phyloP scores from a whole-genome alignment of 2,113 vertebrate genomes.

The Paradisaea rubra region DNA sequence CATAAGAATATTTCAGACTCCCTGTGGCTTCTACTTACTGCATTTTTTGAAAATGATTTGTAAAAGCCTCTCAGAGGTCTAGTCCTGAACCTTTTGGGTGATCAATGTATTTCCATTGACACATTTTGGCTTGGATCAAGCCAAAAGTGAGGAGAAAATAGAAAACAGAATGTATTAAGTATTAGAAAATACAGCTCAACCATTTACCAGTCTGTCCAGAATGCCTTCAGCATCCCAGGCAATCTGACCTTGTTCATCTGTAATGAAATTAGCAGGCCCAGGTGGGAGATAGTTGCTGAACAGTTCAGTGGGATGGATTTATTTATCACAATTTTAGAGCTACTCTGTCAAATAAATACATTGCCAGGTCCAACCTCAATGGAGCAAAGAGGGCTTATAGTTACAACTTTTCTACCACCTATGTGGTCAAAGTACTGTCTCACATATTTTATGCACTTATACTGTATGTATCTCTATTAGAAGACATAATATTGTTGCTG shows the following conservation, averaged over 20 bases:
- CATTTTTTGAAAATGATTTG: conserved; percentile 34
- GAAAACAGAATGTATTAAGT: not conserved
- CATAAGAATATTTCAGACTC: conserved; percentile 51
- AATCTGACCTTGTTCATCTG: not conserved
- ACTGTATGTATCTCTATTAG: not conserved
- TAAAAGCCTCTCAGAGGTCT: not conserved
- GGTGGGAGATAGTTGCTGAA: not conserved
- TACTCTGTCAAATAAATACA: not conserved
- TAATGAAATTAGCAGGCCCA: conserved; percentile 24
- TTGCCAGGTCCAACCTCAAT: not conserved
- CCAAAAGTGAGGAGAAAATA: not conserved
- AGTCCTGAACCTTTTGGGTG: not conserved
- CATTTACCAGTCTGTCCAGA: not conserved
- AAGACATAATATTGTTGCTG: not conserved
- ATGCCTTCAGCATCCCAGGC: not conserved
- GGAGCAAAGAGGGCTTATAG: not conserved
- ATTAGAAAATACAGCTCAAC: not conserved
- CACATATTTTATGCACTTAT: not conserved
- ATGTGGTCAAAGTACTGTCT: not conserved
- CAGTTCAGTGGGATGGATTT: conserved; percentile 1
- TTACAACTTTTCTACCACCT: not conserved
- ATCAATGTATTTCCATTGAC: not conserved
- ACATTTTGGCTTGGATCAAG: not conserved
- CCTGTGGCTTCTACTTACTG: not conserved
- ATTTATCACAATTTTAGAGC: conserved; percentile 5